Base-by-base conservation (phyloP, 2,113 vertebrate species). In the Poeciliopsis retropinna region DNA sequence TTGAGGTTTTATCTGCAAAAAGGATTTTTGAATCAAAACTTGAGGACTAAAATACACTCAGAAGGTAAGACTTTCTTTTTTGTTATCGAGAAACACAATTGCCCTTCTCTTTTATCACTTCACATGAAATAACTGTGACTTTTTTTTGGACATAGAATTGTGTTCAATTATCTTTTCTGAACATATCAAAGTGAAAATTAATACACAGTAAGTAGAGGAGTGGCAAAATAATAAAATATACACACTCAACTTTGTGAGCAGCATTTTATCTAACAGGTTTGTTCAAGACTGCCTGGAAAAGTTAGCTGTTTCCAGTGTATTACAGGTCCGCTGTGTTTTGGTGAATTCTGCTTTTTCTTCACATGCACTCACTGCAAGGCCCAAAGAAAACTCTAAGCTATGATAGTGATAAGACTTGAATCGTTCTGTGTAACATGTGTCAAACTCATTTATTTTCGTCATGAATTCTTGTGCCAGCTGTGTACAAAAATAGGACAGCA, bases 401-500 rank as follows among this genome's bases (percentile, higher is more conserved):
- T 1, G 17, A 2, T 2, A 57, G 51, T 19, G 3, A 57, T 57
- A n/a, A 25, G 1, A 10, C 51, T 57, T 57, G 25, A 25, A 30
- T 32, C 39, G 31, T 31, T 54, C 10, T 8, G 8, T 69, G 9
- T 25, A 28, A 7, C 27, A 7, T 34, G 14, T 57, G 41, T 30
- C 60, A 74, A 60, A 70, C 51, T 60, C 4, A 12, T 60, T 60
- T 62, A 41, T 70, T 65, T 73, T 32, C 41, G 51, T 15, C 64
- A 29, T 31, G 57, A 79, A 72, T 64, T 64, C 17, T 69, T 29
- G 44, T 73, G 70, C 60, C 81, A 85, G 79, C 75, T 82, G 76
- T 64, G 79, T 60, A 79, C 76, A 88, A 70, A 85, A 87, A 86
- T 85, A 87, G 84, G 15, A 44, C 31, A 60, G 44, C 70, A 61